Evolutionary conservation across 2,113 vertebrate genomes (phyloP), one percentile per base, ranked within the genome.

Genomic region (Melospiza melodia): DNA sequence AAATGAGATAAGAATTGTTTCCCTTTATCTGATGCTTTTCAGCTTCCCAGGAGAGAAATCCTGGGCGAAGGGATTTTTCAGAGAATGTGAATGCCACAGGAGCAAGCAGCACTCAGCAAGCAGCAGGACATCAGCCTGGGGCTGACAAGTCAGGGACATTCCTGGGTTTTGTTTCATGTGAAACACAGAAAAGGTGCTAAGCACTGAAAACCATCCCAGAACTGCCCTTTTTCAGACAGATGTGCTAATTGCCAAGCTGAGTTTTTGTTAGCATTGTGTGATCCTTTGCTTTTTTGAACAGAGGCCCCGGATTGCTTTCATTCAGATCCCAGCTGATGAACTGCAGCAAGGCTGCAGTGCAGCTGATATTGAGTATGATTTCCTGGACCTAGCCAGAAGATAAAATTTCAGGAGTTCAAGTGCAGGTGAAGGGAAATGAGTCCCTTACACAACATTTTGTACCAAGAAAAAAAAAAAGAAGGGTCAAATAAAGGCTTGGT

Each of bases 341-440:
- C n/a, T 74, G 43, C 68, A 90, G 51, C 39, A 63, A 63, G 31
- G 25, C 48, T 74, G 25, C 0, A 6, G 43, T 30, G 0, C 0
- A 95, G 62, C 66, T 61, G 79, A 59, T 43, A 23, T 11, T 13
- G 35, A 61, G 51, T 21, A 54, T 91, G 67, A 90, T 93, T 88
- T 83, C 55, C 51, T 90, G 61, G 41, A 37, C 24, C 15, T 35
- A 80, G 16, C 18, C 35, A 7, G 57, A 67, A 92, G 65, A 84
- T 28, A 84, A 95, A 78, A 77, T 80, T 84, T 77, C 82, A 92
- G 43, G 52, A 71, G 51, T 94, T 86, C 83, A 94, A 80, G n/a
- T 52, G 69, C 62, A 74, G 68, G 61, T 8, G 7, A 81, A 83
- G 43, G 58, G 41, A 91, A 95, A 93, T 73, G 16, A 96, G 11